Base-by-base conservation (phyloP, 2,888 invertebrate species). In the Athalia circularis region DNA sequence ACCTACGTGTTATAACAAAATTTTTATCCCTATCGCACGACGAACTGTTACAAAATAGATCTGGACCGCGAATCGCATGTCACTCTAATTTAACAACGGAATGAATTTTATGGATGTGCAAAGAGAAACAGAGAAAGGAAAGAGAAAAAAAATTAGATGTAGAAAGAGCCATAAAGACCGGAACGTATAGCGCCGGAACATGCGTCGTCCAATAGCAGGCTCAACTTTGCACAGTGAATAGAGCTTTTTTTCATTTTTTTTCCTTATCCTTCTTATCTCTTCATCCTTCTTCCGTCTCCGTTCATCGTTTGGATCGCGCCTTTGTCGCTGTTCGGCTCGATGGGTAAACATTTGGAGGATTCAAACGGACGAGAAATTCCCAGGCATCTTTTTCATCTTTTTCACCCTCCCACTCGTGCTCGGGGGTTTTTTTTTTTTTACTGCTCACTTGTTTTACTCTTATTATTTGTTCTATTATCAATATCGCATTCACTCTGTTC, bases 21-120 rank as follows among this genome's bases (percentile, higher is more conserved):
- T 29, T 29, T 29, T 29, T 29, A 29, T 29, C 2, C 29, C 1
- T 29, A 29, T 29, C 2, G 29, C 29, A 29, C 29, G 29, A 29
- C 29, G 29, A 29, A 29, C 29, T 29, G 29, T 29, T 29, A 29
- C 29, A 29, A 29, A 29, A 29, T 29, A 29, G 29, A 29, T n/a
- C n/a, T 57, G 70, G 48, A 67, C 48, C 70, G 70, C 45, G 70
- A 57, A 70, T 54, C 70, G 52, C 54, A 70, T 54, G 29, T 29
- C 45, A 70, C 70, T 70, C 54, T 54, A 7, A 70, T 70, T 70
- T 70, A 70, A 70, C 54, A 70, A 70, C 70, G 57, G 54, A 70
- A 70, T 70, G 54, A 70, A 70, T 70, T 45, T 70, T 45, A 11
- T 29, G 57, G 70, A 70, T 45, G 43, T 54, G 11, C 11, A 29